Evolutionary conservation across 37 sponge, comb jelly and placozoan genomes (phyloP).

Genomic region (Cladorhizidae sp.): DNA sequence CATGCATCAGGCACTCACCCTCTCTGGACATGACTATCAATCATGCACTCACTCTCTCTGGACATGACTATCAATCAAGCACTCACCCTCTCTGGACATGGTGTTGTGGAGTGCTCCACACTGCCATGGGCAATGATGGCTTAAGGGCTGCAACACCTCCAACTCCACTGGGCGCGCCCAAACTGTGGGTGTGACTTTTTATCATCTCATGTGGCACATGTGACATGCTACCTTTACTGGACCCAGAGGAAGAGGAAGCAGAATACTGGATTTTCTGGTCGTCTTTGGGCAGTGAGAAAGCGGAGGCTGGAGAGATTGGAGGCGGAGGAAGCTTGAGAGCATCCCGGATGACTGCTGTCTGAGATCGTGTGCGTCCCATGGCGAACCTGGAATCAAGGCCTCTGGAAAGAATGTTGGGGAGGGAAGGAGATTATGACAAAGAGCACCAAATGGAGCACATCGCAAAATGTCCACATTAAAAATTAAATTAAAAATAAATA

Average conservation of each 20-base stretch:
- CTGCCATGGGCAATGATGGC: not conserved
- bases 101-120: not conserved
- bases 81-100: not conserved
- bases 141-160: not conserved
- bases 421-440: not conserved
- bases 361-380: slow-evolving; percentile 26
- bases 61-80: too few relatives aligned
- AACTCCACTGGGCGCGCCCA: not conserved
- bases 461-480: too few relatives aligned
- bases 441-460: too few relatives aligned
- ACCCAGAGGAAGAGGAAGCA: not conserved
- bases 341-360: slow-evolving; percentile 13
- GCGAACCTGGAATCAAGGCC: not conserved
- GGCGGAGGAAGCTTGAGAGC: not conserved
- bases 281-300: not conserved
- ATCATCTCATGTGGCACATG: not conserved
- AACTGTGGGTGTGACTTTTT: not conserved
- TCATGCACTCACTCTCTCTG: too few relatives aligned
- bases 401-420: not conserved
- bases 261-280: not conserved
- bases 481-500: too few relatives aligned
- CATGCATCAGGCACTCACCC: too few relatives aligned
- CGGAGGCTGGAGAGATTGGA: not conserved
- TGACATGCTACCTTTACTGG: not conserved
- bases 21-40: too few relatives aligned